Evolutionary conservation across 1,140 invertebrate species (phyloP).

Genomic region (Drosophila sp.): DNA sequence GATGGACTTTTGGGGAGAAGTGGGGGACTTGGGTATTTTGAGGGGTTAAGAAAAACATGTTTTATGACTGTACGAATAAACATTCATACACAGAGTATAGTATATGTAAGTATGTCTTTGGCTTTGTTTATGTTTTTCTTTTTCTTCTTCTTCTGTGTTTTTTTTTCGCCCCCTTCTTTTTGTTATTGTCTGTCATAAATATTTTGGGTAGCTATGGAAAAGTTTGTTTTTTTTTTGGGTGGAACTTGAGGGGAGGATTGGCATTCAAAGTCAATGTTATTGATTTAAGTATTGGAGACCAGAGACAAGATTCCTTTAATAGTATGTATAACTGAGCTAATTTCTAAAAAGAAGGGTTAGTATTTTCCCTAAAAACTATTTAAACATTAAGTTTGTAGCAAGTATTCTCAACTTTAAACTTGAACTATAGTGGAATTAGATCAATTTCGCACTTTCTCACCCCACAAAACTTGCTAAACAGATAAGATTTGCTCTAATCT

Average conservation of each 20-base stretch:
- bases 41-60: slow-evolving; percentile 10
- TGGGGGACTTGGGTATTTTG: too few relatives aligned
- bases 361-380: too few relatives aligned
- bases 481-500: slow-evolving; percentile 2
- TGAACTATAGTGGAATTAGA: too few relatives aligned
- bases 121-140: slow-evolving; percentile 21
- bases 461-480: neutral
- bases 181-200: slow-evolving; percentile 45
- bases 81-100: neutral
- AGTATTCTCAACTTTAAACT: too few relatives aligned
- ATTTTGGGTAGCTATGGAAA: slow-evolving; percentile 21
- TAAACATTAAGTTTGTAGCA: too few relatives aligned
- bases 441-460: too few relatives aligned
- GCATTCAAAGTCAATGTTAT: slow-evolving; percentile 56
- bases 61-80: slow-evolving; percentile 10
- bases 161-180: neutral
- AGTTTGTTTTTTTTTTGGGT: slow-evolving; percentile 20
- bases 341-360: neutral
- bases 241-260: slow-evolving; percentile 8
- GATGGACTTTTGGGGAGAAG: neutral
- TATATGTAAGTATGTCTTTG: slow-evolving; percentile 16
- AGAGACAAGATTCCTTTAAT: neutral
- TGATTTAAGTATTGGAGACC: slow-evolving; percentile 6
- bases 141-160: neutral
- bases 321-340: too few relatives aligned